phyloP scores from a whole-genome alignment of 2,888 invertebrate genomes.

The Tenodera sinensis region DNA sequence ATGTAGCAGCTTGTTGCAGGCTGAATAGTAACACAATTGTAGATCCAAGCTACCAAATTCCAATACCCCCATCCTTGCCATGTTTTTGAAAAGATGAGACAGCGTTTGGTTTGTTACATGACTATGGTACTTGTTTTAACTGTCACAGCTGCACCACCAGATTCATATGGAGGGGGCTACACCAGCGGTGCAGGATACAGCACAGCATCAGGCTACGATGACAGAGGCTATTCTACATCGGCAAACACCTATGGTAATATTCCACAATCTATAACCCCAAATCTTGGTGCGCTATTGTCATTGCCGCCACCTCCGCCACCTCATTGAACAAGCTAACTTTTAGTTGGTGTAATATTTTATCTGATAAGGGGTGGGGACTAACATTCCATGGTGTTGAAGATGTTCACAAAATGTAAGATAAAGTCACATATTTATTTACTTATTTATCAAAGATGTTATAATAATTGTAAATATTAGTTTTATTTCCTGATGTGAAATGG shows the following conservation, averaged over 20 bases:
- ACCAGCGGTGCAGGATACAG: constrained; percentile 26
- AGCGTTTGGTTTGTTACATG: not conserved
- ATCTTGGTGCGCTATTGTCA: not conserved
- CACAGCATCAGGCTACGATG: constrained; percentile 25
- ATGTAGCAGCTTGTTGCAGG: no score
- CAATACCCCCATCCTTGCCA: no score
- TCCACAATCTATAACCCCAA: not conserved
- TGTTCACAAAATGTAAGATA: not conserved
- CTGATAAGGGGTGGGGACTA: not conserved
- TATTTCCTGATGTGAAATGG: not conserved
- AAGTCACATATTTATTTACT: not conserved
- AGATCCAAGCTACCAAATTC: no score
- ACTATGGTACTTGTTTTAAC: not conserved
- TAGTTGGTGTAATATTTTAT: not conserved
- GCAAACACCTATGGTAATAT: constrained; percentile 23
- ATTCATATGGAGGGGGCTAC: constrained; percentile 26
- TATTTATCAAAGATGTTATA: not conserved
- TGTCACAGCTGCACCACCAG: constrained; percentile 19
- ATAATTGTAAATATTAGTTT: not conserved
- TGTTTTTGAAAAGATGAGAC: no score
- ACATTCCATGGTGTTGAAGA: not conserved
- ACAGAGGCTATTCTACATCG: constrained; percentile 27
- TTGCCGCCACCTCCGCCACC: not conserved
- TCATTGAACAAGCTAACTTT: not conserved
- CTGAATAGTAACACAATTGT: no score